Percentiles rank a stretch among this genome's conserved stretches.
These are phyloP conservation scores for Caprella mutica DNA, from an alignment of 2,888 invertebrate species.

Conservation along the genomic window DNA sequence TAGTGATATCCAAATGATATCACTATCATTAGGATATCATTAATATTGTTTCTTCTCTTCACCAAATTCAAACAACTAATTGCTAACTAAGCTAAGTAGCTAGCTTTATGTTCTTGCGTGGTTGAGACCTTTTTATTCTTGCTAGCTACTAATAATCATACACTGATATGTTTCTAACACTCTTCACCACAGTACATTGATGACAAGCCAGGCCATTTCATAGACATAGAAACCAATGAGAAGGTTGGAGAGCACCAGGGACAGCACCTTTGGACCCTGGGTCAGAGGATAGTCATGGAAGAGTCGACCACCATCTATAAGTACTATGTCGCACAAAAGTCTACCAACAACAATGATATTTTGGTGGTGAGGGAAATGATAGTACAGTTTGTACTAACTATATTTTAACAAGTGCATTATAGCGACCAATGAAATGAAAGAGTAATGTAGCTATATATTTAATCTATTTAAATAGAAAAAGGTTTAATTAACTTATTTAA, in stretches of 20 bases:
- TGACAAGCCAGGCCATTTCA: slow-evolving; percentile 62
- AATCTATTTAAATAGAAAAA: too few relatives aligned
- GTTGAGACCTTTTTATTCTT: neutral
- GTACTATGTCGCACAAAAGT: slow-evolving; percentile 64
- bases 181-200: slow-evolving; percentile 60
- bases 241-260: slow-evolving; percentile 70
- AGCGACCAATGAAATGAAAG: too few relatives aligned
- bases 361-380: slow-evolving; percentile 68
- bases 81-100: too few relatives aligned
- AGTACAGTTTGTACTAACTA: too few relatives aligned
- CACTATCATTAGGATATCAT: too few relatives aligned
- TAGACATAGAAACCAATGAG: slow-evolving; percentile 66
- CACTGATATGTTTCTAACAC: neutral
- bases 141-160: neutral
- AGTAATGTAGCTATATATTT: too few relatives aligned
- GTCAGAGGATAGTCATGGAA: slow-evolving; percentile 64
- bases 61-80: too few relatives aligned
- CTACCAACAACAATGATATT: slow-evolving; percentile 57
- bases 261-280: slow-evolving; percentile 84
- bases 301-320: slow-evolving; percentile 51
- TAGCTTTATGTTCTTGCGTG: too few relatives aligned
- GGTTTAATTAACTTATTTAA: too few relatives aligned
- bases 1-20: too few relatives aligned
- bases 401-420: too few relatives aligned
- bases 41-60: too few relatives aligned